Percentiles rank a stretch among this genome's conserved stretches.
Conservation (phyloP, 2,113 vertebrate species). For the Paradoxurus hermaphroditus region DNA sequence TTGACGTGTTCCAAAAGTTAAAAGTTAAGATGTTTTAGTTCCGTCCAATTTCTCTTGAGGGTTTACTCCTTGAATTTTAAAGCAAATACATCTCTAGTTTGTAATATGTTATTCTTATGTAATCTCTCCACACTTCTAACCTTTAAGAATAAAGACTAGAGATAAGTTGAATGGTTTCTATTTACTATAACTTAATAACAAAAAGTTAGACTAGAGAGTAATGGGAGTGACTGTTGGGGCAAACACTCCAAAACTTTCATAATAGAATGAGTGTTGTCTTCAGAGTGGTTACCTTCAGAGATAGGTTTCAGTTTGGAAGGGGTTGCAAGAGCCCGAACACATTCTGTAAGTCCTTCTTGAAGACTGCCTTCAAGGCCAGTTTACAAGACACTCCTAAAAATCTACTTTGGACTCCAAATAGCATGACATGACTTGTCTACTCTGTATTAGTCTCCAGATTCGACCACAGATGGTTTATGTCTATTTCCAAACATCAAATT, state of each 20-base stretch:
- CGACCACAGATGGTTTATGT: background rate
- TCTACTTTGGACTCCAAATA: background rate
- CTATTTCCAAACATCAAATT: slow-evolving; percentile 2
- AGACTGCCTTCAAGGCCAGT: background rate
- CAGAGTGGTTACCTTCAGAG: background rate
- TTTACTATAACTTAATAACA: background rate
- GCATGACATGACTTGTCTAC: background rate
- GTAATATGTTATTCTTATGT: background rate
- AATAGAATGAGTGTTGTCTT: background rate
- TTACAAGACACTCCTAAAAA: background rate
- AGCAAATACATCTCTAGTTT: slow-evolving; percentile 53
- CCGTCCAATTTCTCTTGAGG: background rate
- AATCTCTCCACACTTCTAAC: slow-evolving; percentile 1
- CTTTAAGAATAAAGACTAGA: background rate
- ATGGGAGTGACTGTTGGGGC: background rate
- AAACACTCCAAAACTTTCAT: background rate
- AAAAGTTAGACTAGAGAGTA: background rate
- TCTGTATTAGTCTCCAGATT: background rate
- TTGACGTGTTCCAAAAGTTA: background rate
- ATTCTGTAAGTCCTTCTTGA: background rate
- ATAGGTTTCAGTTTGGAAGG: background rate
- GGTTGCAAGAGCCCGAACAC: background rate
- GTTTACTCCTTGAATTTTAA: slow-evolving; percentile 25
- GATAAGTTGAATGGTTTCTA: slow-evolving; percentile 1
- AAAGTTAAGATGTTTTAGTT: background rate